Base-by-base conservation (phyloP, 1,140 invertebrate genomes). In the Cardiocondyla obscurior region DNA sequence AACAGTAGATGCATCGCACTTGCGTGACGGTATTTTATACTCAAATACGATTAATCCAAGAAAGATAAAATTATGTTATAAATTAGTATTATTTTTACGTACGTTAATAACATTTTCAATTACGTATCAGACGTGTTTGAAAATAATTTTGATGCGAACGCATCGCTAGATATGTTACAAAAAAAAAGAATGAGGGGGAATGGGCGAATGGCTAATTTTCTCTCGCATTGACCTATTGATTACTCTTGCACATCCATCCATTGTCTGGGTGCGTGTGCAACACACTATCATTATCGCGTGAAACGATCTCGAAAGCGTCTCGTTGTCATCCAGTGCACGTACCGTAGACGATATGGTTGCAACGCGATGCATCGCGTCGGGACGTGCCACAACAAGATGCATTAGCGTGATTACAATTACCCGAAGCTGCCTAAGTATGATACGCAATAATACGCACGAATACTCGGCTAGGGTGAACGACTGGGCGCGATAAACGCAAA, bases 391-490 rank as follows among this genome's bases (percentile, higher is more conserved):
- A 84, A 64, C 83, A n/a, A 72, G 77, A 81, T 77, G 86, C 88
- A 89, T 89, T 90, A 90, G 86, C 86, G 74, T 88, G 88, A 90
- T 90, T 90, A 88, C 86, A 90, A 89, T 90, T 88, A 88, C 77
- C 64, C 60, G 19, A 51, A 83, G 85, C 70, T 53, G 76, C 58
- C 86, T 89, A 88, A 88, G 82, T 86, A 83, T 44, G 70, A 79
- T 44, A 58, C 55, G 65, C 64, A 72, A 73, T 62, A 49, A n/a
- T 25, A 53, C 62, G 60, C 58, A 39, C 65, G 46, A 74, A 65
- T 83, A 74, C 65, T 51, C 39, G 44, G 30, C 30, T 39, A 67
- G 65, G 65, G 70, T 49, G 25, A 77, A 62, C 28, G 30, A 57
- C 49, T 58, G 46, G 46, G 49, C 19, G 44, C 49, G 58, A 49